Conservation (phyloP, 1,140 invertebrate species). For the Saxidomus purpurata region DNA sequence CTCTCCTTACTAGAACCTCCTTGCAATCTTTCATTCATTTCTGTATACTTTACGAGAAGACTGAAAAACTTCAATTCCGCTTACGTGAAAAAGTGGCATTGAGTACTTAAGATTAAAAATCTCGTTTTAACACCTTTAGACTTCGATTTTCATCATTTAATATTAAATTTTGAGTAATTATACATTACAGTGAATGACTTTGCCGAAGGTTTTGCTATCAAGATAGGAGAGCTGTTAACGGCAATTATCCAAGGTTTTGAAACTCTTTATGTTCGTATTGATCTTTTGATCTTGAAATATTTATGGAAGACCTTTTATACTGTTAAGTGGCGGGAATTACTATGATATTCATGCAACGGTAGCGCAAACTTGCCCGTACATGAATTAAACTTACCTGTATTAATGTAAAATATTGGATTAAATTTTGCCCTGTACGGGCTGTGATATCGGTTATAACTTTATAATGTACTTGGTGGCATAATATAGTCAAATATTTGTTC, state of each 20-base stretch:
- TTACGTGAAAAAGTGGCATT: too few species aligned
- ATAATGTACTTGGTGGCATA: slow-evolving; percentile 2
- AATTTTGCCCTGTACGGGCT: background rate
- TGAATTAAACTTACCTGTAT: background rate
- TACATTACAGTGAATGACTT: background rate
- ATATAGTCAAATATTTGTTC: slow-evolving; percentile 39
- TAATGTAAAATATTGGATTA: slow-evolving; percentile 22
- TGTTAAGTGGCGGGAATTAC: slow-evolving; percentile 6
- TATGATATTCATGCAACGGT: background rate
- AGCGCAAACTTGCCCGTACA: background rate
- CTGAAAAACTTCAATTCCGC: too few species aligned
- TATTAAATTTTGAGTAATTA: slow-evolving; percentile 3
- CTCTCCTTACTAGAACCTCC: background rate
- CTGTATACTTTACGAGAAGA: background rate
- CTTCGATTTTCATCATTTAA: background rate
- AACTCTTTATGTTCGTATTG: slow-evolving; percentile 4
- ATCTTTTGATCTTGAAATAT: slow-evolving; percentile 37
- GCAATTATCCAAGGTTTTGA: slow-evolving; percentile 14
- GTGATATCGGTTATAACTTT: background rate
- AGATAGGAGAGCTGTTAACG: slow-evolving; percentile 14
- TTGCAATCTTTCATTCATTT: background rate
- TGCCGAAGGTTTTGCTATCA: background rate
- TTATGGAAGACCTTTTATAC: slow-evolving; percentile 12
- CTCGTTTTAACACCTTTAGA: background rate
- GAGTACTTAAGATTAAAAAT: background rate